Evolutionary conservation across 2,113 vertebrate species (phyloP), one percentile per base, ranked within the genome.

Genomic region (Pteronura brasiliensis): DNA sequence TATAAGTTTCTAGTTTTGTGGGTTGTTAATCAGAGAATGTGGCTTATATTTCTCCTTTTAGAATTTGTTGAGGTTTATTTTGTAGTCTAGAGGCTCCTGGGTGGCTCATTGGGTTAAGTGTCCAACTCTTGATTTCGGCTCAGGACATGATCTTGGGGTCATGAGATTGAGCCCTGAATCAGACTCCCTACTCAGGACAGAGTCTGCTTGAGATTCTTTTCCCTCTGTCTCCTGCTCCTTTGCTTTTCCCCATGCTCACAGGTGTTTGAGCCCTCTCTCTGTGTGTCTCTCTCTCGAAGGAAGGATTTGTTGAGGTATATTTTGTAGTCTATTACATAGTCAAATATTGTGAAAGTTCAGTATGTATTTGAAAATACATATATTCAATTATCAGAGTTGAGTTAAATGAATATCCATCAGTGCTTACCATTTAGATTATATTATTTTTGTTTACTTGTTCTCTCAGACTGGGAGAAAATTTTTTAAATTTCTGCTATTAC

Each of bases 381-480:
- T 63, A 76, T 57, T 85, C n/a, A 74, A 1, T 90, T 93, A 27
- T 65, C 84, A 93, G 6, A 9, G 23, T 84, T 74, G 72, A 72
- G 23, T 94, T 80, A 82, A 95, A 65, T 96, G 57, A 91, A 65
- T 96, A 59, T 76, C 42, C 36, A 90, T 89, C 44, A 23, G 25
- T 85, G 8, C 15, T 47, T 96, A 95, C 55, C 87, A 39, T 84
- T 95, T 95, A 96, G 49, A 67, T 90, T 86, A 61, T 69, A 67
- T 86, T 92, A 65, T 72, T 97, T 94, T 88, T 88, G 39, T 92
- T 59, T 94, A 49, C 61, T 90, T 93, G n/a, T 71, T 85, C 36
- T 92, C 55, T 95, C 39, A 90, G 18, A 80, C 20, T 95, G 69
- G 34, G 39, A 84, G 29, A 93, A 91, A 84, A 79, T 82, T 65